These are phyloP conservation scores for Chloromyia formosa DNA, from an alignment of 2,888 invertebrate species.

Conservation along the genomic window DNA sequence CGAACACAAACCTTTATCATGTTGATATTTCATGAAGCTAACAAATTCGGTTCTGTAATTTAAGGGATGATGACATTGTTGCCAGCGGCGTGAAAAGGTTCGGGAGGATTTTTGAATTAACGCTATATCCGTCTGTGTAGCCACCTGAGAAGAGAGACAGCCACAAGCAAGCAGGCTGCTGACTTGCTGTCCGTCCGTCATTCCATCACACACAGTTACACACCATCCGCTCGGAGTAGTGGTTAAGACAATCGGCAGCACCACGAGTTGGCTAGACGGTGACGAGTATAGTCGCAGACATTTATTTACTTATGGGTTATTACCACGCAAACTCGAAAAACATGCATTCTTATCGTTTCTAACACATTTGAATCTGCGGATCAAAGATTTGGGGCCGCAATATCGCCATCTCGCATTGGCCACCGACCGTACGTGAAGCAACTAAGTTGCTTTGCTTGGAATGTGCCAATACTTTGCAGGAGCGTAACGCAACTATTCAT, in stretches of 20 bases:
- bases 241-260: no score
- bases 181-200: constrained; percentile 9
- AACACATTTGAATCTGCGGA: not conserved
- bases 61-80: no score
- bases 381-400: not conserved
- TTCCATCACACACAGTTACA: constrained; percentile 7
- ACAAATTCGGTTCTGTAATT: no score
- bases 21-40: no score
- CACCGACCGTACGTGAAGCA: not conserved
- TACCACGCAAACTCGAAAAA: constrained; percentile 7
- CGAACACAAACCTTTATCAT: no score
- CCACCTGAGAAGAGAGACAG: no score
- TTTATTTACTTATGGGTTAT: constrained; percentile 11
- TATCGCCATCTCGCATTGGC: constrained; percentile 9
- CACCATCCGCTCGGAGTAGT: not conserved
- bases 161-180: no score
- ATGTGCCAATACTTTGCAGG: not conserved
- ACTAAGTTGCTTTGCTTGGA: no score
- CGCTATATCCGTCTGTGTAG: no score
- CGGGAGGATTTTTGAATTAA: no score
- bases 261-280: not conserved
- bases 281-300: not conserved
- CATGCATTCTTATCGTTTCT: constrained; percentile 7
- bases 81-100: no score
- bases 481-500: not conserved